Evolutionary conservation across 2,888 invertebrate species (phyloP).

Genomic region (Apeira syringaria): DNA sequence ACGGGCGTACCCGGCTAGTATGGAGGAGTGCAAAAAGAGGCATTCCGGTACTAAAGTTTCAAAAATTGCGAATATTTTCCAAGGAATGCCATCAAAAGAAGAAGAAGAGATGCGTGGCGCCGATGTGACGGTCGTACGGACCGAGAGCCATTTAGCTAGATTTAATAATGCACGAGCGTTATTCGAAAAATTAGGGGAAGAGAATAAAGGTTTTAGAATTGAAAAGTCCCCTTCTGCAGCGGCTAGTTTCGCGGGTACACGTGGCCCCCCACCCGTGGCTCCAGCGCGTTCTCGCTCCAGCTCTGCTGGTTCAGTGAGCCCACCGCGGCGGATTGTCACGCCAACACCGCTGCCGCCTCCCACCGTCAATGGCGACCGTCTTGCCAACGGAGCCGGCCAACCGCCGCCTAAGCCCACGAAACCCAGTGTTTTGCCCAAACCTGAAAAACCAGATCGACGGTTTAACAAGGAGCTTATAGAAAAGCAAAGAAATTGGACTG

Average conservation of each 20-base stretch:
- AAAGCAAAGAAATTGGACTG: slow-evolving; percentile 96
- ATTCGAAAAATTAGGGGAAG: slow-evolving; percentile 94
- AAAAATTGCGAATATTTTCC: slow-evolving; percentile 95
- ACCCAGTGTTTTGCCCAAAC: slow-evolving; percentile 86
- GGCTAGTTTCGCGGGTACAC: slow-evolving; percentile 81
- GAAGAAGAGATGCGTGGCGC: slow-evolving; percentile 77
- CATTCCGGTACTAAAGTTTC: slow-evolving; percentile 92
- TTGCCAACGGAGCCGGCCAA: slow-evolving; percentile 73
- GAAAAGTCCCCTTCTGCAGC: slow-evolving; percentile 84
- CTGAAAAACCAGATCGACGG: slow-evolving; percentile 92
- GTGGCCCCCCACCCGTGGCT: slow-evolving; percentile 76
- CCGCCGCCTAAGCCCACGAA: slow-evolving; percentile 76
- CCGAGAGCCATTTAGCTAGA: slow-evolving; percentile 94
- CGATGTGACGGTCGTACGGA: slow-evolving; percentile 90
- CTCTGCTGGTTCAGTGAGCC: slow-evolving; percentile 86
- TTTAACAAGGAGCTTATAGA: slow-evolving; percentile 94
- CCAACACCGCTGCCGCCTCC: slow-evolving; percentile 72
- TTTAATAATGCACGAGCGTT: slow-evolving; percentile 96
- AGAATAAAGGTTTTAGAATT: slow-evolving; percentile 85
- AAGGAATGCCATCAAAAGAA: slow-evolving; percentile 86
- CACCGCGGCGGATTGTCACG: slow-evolving; percentile 80
- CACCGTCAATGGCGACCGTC: slow-evolving; percentile 64
- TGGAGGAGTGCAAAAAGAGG: slow-evolving; percentile 87
- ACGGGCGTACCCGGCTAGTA: slow-evolving; percentile 80
- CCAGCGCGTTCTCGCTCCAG: slow-evolving; percentile 86